These are phyloP conservation scores for Drosophila kohkoa DNA, from an alignment of 1,140 invertebrate genomes.

Conservation along the genomic window DNA sequence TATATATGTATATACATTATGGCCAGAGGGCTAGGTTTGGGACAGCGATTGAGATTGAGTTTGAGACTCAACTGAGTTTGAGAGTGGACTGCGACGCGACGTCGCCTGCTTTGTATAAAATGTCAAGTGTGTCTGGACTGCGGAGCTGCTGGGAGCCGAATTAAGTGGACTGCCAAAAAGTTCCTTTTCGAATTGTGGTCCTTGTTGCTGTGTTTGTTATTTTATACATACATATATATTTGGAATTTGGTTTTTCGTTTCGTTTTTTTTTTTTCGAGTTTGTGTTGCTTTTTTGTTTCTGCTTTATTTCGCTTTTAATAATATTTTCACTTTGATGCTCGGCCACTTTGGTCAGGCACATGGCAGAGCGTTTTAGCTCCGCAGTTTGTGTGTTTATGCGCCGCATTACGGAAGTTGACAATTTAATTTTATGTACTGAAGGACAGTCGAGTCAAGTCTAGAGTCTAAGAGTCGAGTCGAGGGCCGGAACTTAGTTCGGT, in stretches of 20 bases:
- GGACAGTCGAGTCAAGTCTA: neutral
- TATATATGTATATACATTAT: constrained; percentile 1
- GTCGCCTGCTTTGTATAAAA: constrained; percentile 64
- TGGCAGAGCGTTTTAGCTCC: neutral
- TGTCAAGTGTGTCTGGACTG: constrained; percentile 67
- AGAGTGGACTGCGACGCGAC: constrained; percentile 28
- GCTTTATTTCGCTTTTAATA: constrained; percentile 73
- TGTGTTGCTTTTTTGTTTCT: constrained; percentile 26
- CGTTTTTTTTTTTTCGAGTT: constrained; percentile 29
- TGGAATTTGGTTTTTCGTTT: constrained; percentile 16
- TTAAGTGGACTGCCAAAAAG: constrained; percentile 74
- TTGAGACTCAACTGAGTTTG: neutral
- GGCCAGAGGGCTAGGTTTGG: neutral
- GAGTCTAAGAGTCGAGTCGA: neutral
- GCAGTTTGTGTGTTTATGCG: constrained; percentile 54
- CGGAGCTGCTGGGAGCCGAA: constrained; percentile 55
- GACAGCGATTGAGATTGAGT: neutral
- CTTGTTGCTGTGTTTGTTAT: constrained; percentile 4
- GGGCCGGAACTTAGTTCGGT: constrained; percentile 23
- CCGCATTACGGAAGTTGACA: constrained; percentile 79
- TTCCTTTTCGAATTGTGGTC: constrained; percentile 31
- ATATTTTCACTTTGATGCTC: constrained; percentile 79
- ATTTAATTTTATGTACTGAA: constrained; percentile 80
- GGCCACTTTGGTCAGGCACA: constrained; percentile 57
- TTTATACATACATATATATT: constrained; percentile 1